These are phyloP conservation scores for Globicephala melas DNA, from an alignment of 2,113 vertebrate genomes.

Conservation along the genomic window DNA sequence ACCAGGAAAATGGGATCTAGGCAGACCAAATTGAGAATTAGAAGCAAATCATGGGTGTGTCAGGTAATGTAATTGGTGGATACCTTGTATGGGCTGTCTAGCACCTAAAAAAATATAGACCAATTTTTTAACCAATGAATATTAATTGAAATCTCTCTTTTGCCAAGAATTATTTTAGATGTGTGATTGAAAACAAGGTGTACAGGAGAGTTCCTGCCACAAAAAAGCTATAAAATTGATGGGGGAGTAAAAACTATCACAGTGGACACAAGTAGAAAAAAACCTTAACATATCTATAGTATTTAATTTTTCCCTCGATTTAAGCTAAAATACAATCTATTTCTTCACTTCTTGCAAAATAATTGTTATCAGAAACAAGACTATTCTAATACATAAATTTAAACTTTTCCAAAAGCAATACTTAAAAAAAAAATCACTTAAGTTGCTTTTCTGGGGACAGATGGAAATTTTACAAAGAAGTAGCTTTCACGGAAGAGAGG, in stretches of 20 bases:
- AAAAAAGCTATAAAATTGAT: neutral
- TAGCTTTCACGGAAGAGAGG: neutral
- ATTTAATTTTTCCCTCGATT: neutral
- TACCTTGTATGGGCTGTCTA: neutral
- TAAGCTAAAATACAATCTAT: neutral
- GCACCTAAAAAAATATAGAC: neutral
- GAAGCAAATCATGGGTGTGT: neutral
- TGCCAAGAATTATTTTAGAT: constrained; percentile 3
- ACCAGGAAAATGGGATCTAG: neutral
- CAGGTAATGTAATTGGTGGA: neutral
- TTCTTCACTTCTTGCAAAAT: neutral
- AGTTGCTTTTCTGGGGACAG: neutral
- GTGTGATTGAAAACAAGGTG: neutral
- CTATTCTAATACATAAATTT: neutral
- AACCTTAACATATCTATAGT: neutral
- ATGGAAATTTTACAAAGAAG: neutral
- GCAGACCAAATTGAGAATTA: neutral
- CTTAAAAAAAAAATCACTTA: neutral
- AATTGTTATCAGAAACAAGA: neutral
- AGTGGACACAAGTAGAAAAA: neutral
- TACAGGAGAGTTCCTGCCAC: neutral
- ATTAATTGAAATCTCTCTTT: neutral
- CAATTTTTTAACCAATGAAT: neutral
- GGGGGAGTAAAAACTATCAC: neutral
- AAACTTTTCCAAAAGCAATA: neutral